A percentile compares a stretch with the other conserved stretches of the same genome.
Evolutionary conservation across 2,888 invertebrate species (phyloP).

Genomic region (Branchinecta sandiegonensis): DNA sequence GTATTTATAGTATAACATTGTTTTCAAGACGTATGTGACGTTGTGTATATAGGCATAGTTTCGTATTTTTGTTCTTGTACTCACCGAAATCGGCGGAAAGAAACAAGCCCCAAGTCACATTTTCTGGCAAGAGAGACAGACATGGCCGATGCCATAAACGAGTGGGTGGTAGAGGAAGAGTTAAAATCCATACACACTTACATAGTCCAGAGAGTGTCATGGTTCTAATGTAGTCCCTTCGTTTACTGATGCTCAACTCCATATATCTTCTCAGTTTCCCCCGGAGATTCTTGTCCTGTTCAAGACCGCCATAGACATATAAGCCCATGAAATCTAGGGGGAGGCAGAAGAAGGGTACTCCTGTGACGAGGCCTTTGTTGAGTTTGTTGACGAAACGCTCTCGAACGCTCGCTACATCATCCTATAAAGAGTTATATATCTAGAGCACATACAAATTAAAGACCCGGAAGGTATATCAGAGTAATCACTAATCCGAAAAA

Average conservation of each 20-base stretch:
- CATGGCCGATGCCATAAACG: too few species aligned
- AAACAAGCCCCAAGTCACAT: too few species aligned
- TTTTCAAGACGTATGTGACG: too few species aligned
- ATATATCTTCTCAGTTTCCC: slow-evolving; percentile 59
- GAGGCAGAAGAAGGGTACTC: slow-evolving; percentile 57
- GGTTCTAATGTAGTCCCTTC: slow-evolving; percentile 79
- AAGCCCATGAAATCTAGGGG: slow-evolving; percentile 95
- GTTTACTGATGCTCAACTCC: slow-evolving; percentile 67
- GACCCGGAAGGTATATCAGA: too few species aligned
- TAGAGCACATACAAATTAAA: not conserved
- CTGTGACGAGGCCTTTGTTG: slow-evolving; percentile 70
- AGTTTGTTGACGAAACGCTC: slow-evolving; percentile 77
- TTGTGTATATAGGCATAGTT: too few species aligned
- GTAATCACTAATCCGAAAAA: too few species aligned
- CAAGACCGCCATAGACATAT: slow-evolving; percentile 77
- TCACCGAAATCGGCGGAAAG: too few species aligned
- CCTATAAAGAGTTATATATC: slow-evolving; percentile 30
- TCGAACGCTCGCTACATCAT: slow-evolving; percentile 62
- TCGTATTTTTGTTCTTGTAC: too few species aligned
- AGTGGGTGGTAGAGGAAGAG: too few species aligned
- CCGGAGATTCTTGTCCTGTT: slow-evolving; percentile 63
- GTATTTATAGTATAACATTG: too few species aligned
- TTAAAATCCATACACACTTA: slow-evolving; percentile 28
- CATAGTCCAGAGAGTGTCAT: slow-evolving; percentile 48
- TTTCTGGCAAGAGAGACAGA: too few species aligned